phyloP scores from a whole-genome alignment of 2,888 invertebrate genomes.

The Meganola albula region DNA sequence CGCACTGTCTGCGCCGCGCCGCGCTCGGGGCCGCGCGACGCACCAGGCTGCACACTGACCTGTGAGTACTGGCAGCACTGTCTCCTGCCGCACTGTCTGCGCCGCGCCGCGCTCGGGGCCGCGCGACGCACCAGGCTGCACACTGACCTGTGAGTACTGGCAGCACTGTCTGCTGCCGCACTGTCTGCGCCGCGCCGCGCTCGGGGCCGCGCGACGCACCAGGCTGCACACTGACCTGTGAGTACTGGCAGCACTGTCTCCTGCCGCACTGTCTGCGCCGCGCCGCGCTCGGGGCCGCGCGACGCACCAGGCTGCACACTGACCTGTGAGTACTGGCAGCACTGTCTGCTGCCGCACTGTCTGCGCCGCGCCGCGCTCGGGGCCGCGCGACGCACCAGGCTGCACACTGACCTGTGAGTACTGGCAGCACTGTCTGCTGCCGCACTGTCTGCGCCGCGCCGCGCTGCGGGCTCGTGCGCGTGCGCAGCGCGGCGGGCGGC shows the following conservation, averaged over 20 bases:
- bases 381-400: too few species aligned
- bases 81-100: slow-evolving; percentile 24
- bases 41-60: slow-evolving; percentile 29
- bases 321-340: slow-evolving; percentile 29
- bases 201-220: slow-evolving; percentile 2
- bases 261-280: slow-evolving; percentile 49
- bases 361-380: background rate
- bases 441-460: too few species aligned
- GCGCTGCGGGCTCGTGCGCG: too few species aligned
- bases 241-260: slow-evolving; percentile 6
- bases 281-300: slow-evolving; percentile 81
- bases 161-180: slow-evolving; percentile 18
- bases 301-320: slow-evolving; percentile 30
- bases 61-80: slow-evolving; percentile 70
- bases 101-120: slow-evolving; percentile 50
- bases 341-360: background rate
- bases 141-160: slow-evolving; percentile 12
- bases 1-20: slow-evolving; percentile 81
- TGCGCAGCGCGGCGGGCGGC: background rate
- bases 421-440: background rate
- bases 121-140: slow-evolving; percentile 4
- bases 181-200: slow-evolving; percentile 33
- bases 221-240: slow-evolving; percentile 1
- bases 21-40: slow-evolving; percentile 67
- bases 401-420: background rate